Evolutionary conservation across 2,113 vertebrate species (phyloP).

Genomic region (Clinocottus analis): DNA sequence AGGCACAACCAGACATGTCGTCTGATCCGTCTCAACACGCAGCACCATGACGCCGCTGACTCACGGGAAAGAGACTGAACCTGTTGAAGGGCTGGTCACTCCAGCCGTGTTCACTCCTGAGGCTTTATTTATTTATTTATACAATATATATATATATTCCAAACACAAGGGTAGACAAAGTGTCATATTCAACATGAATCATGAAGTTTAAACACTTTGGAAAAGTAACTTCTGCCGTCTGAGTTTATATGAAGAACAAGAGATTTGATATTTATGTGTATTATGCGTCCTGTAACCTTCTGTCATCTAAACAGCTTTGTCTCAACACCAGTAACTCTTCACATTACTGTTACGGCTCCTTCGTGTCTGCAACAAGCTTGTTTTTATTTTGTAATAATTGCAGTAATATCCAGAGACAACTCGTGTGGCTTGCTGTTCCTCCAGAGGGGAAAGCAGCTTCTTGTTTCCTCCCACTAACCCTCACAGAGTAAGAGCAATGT

Average conservation of each 20-base stretch:
- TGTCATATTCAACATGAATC: slow-evolving; percentile 4
- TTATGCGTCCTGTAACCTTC: not conserved
- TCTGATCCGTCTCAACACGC: slow-evolving; percentile 25
- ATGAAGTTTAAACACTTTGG: not conserved
- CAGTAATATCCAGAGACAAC: no score
- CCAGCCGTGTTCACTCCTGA: slow-evolving; percentile 6
- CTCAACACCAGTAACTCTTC: not conserved
- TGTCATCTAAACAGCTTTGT: not conserved
- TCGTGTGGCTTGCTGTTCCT: no score
- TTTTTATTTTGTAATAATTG: no score
- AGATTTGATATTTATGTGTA: not conserved
- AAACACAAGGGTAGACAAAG: not conserved
- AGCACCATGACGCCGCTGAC: slow-evolving; percentile 30
- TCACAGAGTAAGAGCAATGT: not conserved
- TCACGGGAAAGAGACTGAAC: slow-evolving; percentile 40
- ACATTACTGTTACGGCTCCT: not conserved
- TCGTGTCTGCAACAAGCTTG: no score
- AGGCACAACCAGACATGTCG: not conserved
- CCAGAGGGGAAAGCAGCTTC: no score
- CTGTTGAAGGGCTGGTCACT: slow-evolving; percentile 12
- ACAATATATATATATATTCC: no score
- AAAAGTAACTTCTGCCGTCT: not conserved
- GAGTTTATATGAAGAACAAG: not conserved
- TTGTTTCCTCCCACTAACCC: not conserved
- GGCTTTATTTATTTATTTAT: no score